Base-by-base conservation (phyloP, 2,888 invertebrate genomes). In the Hybos culiciformis region DNA sequence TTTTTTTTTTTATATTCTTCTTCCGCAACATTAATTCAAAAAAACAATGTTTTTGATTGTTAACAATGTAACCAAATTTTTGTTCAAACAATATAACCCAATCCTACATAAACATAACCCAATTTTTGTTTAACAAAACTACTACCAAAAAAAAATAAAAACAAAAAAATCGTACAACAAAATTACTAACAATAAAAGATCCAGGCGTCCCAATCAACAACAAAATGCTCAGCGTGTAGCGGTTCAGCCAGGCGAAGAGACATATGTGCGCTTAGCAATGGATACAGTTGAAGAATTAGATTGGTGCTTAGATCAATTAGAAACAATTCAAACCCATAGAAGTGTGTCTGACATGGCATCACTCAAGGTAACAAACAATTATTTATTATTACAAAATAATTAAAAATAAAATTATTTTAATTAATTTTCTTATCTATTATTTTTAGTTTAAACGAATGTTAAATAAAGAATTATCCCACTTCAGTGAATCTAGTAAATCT, bases 311-410 rank as follows among this genome's bases (percentile, higher is more conserved):
- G 97, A 98, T 73, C 97, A 98, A 73, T 73, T 98, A 70, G 97
- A 98, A 74, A 96, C 94, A 53, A 96, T 98, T 67, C 97, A 98
- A 75, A 96, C 96, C 48, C 96, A 98, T 71, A 83, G 96, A 63
- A 96, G 94, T 58, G 98, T 98, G 57, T 94, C 93, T 51, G 97
- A 98, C 69, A 96, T 98, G 96, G 98, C 98, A 61, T 94, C 96
- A 54, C 83, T 91, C 62, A 98, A 98, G 87, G 98, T 97, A 72
- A 69, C 6, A 36, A 8, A 21, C 4, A 11, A 9, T 14, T n/a
- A 36, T n/a, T 7, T 12, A 36, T 36, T 11, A 5, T 17, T 15
- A 12, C 7, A 12, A 29, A 29, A 11, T 12, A 18, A 19, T 7
- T 20, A 36, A 14, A 20, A n/a, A 9, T 32, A 17, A 9, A 17